Evolutionary conservation across 1,140 invertebrate species (phyloP), one percentile per base, ranked within the genome.

Genomic region (Papilio xuthus): DNA sequence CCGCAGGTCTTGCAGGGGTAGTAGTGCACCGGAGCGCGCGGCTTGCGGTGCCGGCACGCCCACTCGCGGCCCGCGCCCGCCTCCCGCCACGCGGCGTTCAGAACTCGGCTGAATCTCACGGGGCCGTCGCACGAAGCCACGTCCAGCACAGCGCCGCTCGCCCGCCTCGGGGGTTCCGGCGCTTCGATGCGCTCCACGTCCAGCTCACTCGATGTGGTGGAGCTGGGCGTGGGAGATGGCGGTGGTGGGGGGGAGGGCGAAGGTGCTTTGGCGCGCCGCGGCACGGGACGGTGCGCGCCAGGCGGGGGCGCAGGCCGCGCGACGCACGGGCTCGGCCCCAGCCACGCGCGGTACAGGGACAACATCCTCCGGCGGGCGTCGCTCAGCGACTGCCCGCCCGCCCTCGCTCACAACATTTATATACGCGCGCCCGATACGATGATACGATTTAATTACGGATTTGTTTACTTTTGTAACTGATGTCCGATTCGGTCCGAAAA

Each of bases 1-100:
- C 98, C 97, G 92, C 97, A 98, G 0, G 97, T 98, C 91, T 98
- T 98, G 93, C 98, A 98, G 0, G 97, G 97, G 92, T 98, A 98
- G 93, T 98, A 98, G 89, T 98, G 97, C 0, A 98, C 96, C 84
- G 98, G 97, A 88, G 98, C 95, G 83, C 98, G 97, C 23, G 97
- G 53, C 80, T 92, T 92, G 82, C 94, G 85, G 83, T 90, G 87
- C 84, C 90, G 94, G 89, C 94, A 94, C 23, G 92, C 86, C 87
- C 91, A 95, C 88, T 93, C 93, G 13, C 93, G 89, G 50, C 94
- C 94, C 83, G 94, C 93, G 20, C 92, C 84, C 32, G 82, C 92
- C 56, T 88, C 92, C 72, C 67, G 88, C 92, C 92, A 92, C 26
- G 87, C 84, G 85, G 83, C 90, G 86, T 89, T 91, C 12, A 88